A percentile compares a stretch with the other conserved stretches of the same genome.
Conservation (phyloP, 2,797 vertebrate species). For the Hippocampus kuda region DNA sequence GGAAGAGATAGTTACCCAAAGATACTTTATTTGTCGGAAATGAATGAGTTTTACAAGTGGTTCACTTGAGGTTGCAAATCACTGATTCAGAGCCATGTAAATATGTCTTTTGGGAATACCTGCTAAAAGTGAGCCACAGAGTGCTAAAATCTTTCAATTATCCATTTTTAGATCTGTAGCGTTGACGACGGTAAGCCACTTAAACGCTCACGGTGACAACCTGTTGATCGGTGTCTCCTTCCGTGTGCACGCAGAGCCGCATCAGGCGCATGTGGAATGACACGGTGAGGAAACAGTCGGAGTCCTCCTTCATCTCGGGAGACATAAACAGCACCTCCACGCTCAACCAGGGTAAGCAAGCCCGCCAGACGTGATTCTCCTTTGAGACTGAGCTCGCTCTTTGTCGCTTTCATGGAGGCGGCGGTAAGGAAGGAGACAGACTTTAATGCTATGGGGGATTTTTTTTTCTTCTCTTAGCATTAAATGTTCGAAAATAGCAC, state of each 20-base stretch:
- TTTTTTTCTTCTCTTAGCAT: constrained; percentile 23
- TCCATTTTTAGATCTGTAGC: constrained; percentile 22
- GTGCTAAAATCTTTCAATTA: constrained; percentile 14
- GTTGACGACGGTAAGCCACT: background rate
- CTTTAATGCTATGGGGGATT: constrained; percentile 25
- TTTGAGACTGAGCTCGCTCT: constrained; percentile 40
- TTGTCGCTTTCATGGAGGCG: constrained; percentile 38
- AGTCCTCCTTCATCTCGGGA: constrained; percentile 99
- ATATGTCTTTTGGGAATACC: constrained; percentile 30
- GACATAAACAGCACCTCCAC: constrained; percentile 99
- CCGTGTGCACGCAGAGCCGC: constrained; percentile 76
- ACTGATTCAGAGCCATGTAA: constrained; percentile 18
- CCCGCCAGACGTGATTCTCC: constrained; percentile 30
- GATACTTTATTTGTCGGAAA: background rate
- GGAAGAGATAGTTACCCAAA: background rate
- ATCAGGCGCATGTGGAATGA: constrained; percentile 99
- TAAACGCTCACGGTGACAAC: constrained; percentile 25
- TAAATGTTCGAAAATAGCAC: constrained; percentile 24
- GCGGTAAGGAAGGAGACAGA: constrained; percentile 17
- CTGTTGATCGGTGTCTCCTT: constrained; percentile 48
- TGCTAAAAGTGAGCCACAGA: constrained; percentile 18
- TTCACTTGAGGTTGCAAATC: background rate
- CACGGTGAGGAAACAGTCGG: constrained; percentile 98
- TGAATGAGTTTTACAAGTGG: background rate
- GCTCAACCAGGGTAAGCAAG: constrained; percentile 94